Evolutionary conservation across 2,888 invertebrate genomes (phyloP).

Genomic region (Gonocerus acuteangulatus): DNA sequence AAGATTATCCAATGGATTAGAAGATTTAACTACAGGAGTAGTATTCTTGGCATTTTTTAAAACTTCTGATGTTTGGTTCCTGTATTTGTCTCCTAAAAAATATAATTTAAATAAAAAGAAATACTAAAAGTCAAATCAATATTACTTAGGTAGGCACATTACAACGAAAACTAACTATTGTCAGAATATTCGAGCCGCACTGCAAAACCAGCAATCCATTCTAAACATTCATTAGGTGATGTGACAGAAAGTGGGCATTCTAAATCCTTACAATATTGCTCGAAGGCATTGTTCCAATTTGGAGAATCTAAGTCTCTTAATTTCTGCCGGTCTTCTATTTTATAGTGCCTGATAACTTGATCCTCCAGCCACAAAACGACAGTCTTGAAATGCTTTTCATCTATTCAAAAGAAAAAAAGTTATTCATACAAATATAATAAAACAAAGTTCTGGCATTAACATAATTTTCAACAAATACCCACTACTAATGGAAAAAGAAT

Average conservation of each 20-base stretch:
- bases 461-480: constrained; percentile 40
- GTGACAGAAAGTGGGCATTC: constrained; percentile 59
- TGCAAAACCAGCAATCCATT: constrained; percentile 80
- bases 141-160: not conserved
- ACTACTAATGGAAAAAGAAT: constrained; percentile 65
- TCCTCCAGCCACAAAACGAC: constrained; percentile 87
- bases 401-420: constrained; percentile 48
- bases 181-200: constrained; percentile 75
- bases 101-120: constrained; percentile 36
- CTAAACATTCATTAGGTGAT: constrained; percentile 60
- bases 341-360: constrained; percentile 82
- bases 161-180: constrained; percentile 50
- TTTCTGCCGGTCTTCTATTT: constrained; percentile 67
- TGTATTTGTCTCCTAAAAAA: constrained; percentile 57
- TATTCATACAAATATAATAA: not conserved
- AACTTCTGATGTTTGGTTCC: constrained; percentile 56
- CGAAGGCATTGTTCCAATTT: constrained; percentile 64
- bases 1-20: constrained; percentile 76
- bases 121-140: constrained; percentile 40
- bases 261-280: constrained; percentile 65
- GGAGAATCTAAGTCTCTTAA: constrained; percentile 60
- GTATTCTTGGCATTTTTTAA: constrained; percentile 49
- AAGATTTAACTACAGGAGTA: constrained; percentile 65
- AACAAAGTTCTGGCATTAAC: not conserved
- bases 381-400: constrained; percentile 69